phyloP scores from a whole-genome alignment of 2,113 vertebrate species.

The Catharus fuscescens region DNA sequence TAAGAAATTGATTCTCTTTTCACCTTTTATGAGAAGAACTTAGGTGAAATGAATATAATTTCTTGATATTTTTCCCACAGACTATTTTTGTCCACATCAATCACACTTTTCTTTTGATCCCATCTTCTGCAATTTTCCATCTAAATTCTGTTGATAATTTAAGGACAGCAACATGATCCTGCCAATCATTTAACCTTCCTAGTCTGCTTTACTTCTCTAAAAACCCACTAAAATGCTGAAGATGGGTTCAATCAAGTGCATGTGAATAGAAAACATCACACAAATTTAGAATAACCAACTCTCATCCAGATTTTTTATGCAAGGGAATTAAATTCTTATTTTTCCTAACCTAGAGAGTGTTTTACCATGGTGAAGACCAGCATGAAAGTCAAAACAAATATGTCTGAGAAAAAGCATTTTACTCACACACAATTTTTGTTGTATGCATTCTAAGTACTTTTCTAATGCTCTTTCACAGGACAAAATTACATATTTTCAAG shows the following conservation, averaged over 20 bases:
- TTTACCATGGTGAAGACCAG: neutral
- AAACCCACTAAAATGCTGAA: neutral
- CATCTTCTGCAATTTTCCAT: neutral
- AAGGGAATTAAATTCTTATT: neutral
- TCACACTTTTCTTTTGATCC: neutral
- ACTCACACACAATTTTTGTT: neutral
- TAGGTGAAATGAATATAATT: neutral
- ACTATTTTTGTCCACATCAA: neutral
- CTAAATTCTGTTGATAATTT: neutral
- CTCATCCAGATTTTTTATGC: neutral
- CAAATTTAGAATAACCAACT: neutral
- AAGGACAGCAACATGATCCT: neutral
- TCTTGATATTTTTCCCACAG: neutral
- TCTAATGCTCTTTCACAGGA: neutral
- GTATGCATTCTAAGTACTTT: neutral
- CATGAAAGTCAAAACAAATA: neutral
- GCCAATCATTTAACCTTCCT: neutral
- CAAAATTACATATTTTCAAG: neutral
- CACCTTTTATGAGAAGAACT: neutral
- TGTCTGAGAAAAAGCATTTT: neutral
- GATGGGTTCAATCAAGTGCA: neutral
- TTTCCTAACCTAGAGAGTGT: neutral
- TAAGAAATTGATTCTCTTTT: neutral
- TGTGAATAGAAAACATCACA: neutral
- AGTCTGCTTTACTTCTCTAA: neutral